Base-by-base conservation (phyloP, 2,113 vertebrate species). In the Salvelinus namaycush region DNA sequence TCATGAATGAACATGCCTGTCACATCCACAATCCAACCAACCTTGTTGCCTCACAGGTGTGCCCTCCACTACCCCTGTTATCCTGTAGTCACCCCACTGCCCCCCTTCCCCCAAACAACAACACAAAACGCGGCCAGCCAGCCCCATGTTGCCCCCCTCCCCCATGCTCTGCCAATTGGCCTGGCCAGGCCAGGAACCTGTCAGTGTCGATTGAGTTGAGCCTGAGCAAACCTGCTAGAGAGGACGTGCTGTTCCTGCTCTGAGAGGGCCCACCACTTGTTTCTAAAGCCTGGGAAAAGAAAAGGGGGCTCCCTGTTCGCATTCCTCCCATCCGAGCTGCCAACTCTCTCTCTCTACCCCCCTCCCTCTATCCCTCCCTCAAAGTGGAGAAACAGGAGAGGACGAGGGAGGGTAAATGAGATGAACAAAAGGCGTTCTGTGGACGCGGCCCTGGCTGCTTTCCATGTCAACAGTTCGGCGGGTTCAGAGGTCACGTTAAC, bases 401-500 rank as follows among this genome's bases (percentile, higher is more conserved):
- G 39, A 94, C 88, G 51, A 54, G 51, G 39, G 39, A 44, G 39
- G 51, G 51, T 94, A 93, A 95, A 95, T 94, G 94, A 93, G 90
- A 89, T 90, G 89, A 95, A 96, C 94, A 96, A 95, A 95, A 72
- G 93, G 93, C 90, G 89, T 93, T 94, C 94, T 95, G 93, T 94
- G 94, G 94, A 91, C 87, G 91, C 12, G n/a, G 92, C 92, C 90
- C 91, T 95, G 94, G 94, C 95, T 94, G 93, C 89, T 92, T 92
- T 94, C 94, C 94, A 95, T 93, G 93, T 94, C 94, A 93, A 95
- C 95, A 95, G 93, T 94, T 93, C 92, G 87, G 68, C 86, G 89
- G 92, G 94, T 95, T 95, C 94, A 93, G 91, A 94, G 95, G 94
- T 94, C 94, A 95, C 91, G 92, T 93, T 94, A 94, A 94, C 94